Conservation (phyloP, 2,888 invertebrate genomes). For the Panzeria rudis region DNA sequence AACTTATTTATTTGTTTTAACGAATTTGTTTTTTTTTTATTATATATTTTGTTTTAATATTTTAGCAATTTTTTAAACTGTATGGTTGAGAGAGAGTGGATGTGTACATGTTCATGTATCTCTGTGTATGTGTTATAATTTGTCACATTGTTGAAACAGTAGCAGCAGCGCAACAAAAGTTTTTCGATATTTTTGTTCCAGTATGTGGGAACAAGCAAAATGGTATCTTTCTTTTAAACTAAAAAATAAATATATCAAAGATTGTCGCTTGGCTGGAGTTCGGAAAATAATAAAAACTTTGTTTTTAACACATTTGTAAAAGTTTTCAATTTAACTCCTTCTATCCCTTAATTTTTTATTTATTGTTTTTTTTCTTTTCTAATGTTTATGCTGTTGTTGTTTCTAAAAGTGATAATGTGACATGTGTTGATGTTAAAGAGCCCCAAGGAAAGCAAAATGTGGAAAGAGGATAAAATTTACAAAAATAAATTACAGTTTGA, state of each 20-base stretch:
- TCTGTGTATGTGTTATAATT: slow-evolving; percentile 35
- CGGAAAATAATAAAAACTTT: slow-evolving; percentile 61
- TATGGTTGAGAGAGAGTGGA: background rate
- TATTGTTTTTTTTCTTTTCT: background rate
- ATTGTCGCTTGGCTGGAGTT: slow-evolving; percentile 63
- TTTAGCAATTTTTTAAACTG: background rate
- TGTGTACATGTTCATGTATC: background rate
- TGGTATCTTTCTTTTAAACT: slow-evolving; percentile 42
- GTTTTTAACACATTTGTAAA: slow-evolving; percentile 66
- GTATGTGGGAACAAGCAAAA: slow-evolving; percentile 11
- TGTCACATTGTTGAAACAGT: slow-evolving; percentile 50
- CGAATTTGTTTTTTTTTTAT: background rate
- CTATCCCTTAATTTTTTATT: background rate
- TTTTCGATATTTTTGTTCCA: slow-evolving; percentile 41
- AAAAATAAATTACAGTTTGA: slow-evolving; percentile 48
- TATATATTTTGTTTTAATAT: slow-evolving; percentile 36
- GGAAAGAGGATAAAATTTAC: background rate
- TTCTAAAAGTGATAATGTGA: slow-evolving; percentile 61
- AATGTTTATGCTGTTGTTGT: slow-evolving; percentile 6
- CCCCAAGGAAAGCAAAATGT: background rate
- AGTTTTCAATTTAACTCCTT: slow-evolving; percentile 59
- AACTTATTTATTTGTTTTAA: slow-evolving; percentile 22
- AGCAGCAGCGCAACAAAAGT: slow-evolving; percentile 46
- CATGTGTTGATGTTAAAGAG: slow-evolving; percentile 55
- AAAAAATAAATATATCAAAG: slow-evolving; percentile 66